These are phyloP conservation scores for Catotricha subobsoleta DNA, from an alignment of 2,888 invertebrate genomes.

Conservation along the genomic window DNA sequence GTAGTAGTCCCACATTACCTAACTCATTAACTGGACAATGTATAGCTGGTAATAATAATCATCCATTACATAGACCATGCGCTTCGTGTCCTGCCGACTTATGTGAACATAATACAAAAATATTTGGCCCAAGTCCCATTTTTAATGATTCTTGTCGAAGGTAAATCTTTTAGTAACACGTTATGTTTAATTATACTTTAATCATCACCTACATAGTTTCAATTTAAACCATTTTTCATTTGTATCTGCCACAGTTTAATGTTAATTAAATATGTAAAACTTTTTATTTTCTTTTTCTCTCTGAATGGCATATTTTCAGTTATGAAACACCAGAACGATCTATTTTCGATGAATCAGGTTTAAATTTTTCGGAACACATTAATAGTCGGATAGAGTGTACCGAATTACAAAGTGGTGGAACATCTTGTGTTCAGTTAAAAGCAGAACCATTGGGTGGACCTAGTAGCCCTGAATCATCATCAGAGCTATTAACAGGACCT, in stretches of 20 bases:
- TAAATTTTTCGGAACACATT: slow-evolving; percentile 21
- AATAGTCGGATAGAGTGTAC: slow-evolving; percentile 18
- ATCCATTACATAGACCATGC: slow-evolving; percentile 27
- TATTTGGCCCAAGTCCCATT: slow-evolving; percentile 22
- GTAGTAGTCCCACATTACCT: slow-evolving; percentile 30
- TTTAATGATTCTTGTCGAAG: slow-evolving; percentile 29
- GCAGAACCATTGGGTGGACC: slow-evolving; percentile 28
- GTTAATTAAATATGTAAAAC: no score
- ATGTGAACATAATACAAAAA: slow-evolving; percentile 25
- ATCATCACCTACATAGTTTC: not conserved
- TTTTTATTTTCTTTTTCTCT: not conserved
- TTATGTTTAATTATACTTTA: not conserved
- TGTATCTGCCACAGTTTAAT: not conserved
- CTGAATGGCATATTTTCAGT: slow-evolving; percentile 14
- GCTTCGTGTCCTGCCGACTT: slow-evolving; percentile 26
- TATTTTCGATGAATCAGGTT: slow-evolving; percentile 25
- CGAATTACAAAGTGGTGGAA: slow-evolving; percentile 17
- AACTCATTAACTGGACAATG: slow-evolving; percentile 22
- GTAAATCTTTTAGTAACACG: slow-evolving; percentile 16
- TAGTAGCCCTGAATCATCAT: slow-evolving; percentile 29
- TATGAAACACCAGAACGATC: slow-evolving; percentile 27
- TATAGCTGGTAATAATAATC: slow-evolving; percentile 22
- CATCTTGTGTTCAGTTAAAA: slow-evolving; percentile 27
- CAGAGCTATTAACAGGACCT: slow-evolving; percentile 23
- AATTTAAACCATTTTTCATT: not conserved